Evolutionary conservation across 2,888 invertebrate genomes (phyloP).

Genomic region (Caenorhabditis japonica): DNA sequence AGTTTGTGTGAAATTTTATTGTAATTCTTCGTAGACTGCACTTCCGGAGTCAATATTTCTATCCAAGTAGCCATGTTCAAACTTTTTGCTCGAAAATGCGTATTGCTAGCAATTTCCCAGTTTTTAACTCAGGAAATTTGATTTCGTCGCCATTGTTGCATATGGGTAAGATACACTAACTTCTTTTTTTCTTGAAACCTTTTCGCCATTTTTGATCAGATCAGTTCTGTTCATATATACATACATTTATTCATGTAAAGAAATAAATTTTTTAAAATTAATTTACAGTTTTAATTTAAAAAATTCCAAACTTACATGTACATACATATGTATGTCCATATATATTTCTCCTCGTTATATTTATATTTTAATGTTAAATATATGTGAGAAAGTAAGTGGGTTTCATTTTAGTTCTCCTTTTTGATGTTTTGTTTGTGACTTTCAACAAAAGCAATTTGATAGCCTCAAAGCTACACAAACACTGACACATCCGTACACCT

Average conservation of each 20-base stretch:
- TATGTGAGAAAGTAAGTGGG: too few species aligned
- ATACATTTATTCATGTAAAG: too few species aligned
- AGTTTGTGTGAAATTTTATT: too few species aligned
- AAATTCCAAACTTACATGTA: too few species aligned
- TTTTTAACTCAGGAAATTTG: slow-evolving; percentile 29
- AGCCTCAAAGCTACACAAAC: slow-evolving; percentile 33
- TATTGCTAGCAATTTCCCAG: slow-evolving; percentile 34
- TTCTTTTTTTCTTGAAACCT: too few species aligned
- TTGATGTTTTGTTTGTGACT: slow-evolving; percentile 21
- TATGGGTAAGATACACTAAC: slow-evolving; percentile 6
- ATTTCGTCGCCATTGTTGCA: slow-evolving; percentile 10
- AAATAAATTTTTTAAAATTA: slow-evolving; percentile 1
- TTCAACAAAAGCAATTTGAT: slow-evolving; percentile 44
- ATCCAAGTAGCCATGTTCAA: too few species aligned
- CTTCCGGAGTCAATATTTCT: too few species aligned
- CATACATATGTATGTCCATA: background rate
- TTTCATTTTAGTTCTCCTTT: background rate
- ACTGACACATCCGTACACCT: slow-evolving; percentile 36
- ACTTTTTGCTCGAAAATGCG: slow-evolving; percentile 9
- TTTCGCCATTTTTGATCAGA: too few species aligned
- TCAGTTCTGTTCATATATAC: too few species aligned
- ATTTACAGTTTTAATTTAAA: background rate
- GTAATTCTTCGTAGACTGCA: too few species aligned
- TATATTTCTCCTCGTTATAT: too few species aligned
- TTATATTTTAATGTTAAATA: too few species aligned